Conservation (phyloP, 1,140 invertebrate species). For the Phenacoccus solenopsis region DNA sequence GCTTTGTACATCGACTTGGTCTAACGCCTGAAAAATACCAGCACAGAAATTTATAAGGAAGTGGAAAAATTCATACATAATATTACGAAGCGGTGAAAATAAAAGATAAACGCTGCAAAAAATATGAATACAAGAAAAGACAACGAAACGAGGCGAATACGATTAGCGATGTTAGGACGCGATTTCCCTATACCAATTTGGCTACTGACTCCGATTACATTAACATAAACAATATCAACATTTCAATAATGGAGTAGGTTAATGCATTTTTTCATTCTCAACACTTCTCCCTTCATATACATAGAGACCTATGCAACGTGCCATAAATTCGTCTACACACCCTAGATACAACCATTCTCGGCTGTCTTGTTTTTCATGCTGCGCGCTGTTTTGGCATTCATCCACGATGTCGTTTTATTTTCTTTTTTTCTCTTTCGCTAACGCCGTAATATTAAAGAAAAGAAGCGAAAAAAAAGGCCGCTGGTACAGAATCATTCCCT, state of each 20-base stretch:
- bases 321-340: background rate
- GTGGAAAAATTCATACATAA: background rate
- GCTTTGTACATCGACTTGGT: too few species aligned
- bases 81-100: background rate
- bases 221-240: constrained; percentile 3
- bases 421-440: background rate
- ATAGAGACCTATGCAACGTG: background rate
- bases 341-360: background rate
- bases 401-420: background rate
- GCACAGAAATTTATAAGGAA: too few species aligned
- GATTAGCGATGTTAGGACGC: background rate
- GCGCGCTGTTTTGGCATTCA: background rate
- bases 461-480: background rate
- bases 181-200: background rate
- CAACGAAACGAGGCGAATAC: too few species aligned
- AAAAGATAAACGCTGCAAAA: background rate
- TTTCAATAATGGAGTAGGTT: background rate
- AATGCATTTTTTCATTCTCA: constrained; percentile 5
- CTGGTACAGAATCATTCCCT: background rate
- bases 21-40: too few species aligned
- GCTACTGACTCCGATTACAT: background rate
- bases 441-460: background rate
- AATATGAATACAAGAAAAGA: too few species aligned
- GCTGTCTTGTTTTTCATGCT: background rate
- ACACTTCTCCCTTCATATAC: background rate